Conservation (phyloP, 2,888 invertebrate species). For the Pimpla rufipes region DNA sequence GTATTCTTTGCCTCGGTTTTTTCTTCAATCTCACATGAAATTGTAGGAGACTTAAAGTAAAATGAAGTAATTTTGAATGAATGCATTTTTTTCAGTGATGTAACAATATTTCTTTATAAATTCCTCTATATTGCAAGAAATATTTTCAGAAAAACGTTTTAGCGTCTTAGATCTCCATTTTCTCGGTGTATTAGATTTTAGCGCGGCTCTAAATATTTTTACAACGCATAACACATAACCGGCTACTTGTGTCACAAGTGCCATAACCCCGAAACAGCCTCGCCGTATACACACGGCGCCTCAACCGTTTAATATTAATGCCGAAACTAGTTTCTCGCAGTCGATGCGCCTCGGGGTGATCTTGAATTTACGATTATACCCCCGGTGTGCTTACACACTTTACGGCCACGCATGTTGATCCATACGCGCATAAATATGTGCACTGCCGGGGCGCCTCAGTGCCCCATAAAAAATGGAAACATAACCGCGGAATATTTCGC, state of each 20-base stretch:
- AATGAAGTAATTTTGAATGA: too few relatives aligned
- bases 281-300: background rate
- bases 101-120: too few relatives aligned
- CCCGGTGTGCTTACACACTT: background rate
- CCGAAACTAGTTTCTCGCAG: background rate
- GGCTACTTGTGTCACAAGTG: background rate
- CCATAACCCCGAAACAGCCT: background rate
- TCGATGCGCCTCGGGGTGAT: background rate
- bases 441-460: background rate
- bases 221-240: background rate
- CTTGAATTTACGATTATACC: conserved; percentile 4
- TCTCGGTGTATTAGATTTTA: background rate
- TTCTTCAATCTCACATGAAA: too few relatives aligned
- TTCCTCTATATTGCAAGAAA: too few relatives aligned
- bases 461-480: background rate
- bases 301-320: background rate
- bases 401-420: background rate
- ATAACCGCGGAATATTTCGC: background rate
- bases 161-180: too few relatives aligned
- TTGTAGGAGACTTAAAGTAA: too few relatives aligned
- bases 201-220: background rate
- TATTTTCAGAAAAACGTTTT: too few relatives aligned
- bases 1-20: too few relatives aligned
- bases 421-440: conserved; percentile 4
- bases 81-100: too few relatives aligned